Conservation (phyloP, 2,113 vertebrate genomes). For the Aix galericulata region DNA sequence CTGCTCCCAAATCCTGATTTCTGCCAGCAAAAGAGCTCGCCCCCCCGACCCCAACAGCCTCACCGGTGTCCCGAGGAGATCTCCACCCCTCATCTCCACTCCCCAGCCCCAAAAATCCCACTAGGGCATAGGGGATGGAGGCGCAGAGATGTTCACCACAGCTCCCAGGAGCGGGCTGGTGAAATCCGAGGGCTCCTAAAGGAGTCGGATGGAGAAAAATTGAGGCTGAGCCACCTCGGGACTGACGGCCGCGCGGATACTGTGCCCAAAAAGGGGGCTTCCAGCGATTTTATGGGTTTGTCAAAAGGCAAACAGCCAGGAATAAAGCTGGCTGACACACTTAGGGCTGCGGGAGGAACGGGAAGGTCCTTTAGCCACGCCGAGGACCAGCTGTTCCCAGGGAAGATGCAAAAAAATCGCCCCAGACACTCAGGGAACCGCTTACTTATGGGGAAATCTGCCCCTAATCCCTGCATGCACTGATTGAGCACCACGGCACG, state of each 20-base stretch:
- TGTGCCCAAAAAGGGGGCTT: not conserved
- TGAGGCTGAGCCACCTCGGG: not conserved
- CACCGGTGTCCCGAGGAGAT: not conserved
- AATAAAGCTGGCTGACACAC: not conserved
- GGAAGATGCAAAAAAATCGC: slow-evolving; percentile 33
- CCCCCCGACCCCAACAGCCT: accelerated
- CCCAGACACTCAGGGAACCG: not conserved
- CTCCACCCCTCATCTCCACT: not conserved
- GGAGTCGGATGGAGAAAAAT: not conserved
- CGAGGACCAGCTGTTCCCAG: not conserved
- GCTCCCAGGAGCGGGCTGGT: not conserved
- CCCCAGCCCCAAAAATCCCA: not conserved
- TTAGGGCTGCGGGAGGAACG: not conserved
- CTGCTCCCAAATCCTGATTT: too few relatives aligned
- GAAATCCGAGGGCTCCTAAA: not conserved
- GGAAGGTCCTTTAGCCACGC: not conserved
- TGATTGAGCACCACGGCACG: slow-evolving; percentile 14
- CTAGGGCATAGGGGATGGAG: accelerated
- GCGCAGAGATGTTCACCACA: not conserved
- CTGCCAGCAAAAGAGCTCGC: too few relatives aligned
- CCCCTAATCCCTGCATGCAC: slow-evolving; percentile 22
- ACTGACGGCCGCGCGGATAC: not conserved
- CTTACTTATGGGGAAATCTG: not conserved
- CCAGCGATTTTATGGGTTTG: not conserved
- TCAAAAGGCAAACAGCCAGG: not conserved